Evolutionary conservation across 2,113 vertebrate genomes (phyloP).

Genomic region (Centropus bengalensis): DNA sequence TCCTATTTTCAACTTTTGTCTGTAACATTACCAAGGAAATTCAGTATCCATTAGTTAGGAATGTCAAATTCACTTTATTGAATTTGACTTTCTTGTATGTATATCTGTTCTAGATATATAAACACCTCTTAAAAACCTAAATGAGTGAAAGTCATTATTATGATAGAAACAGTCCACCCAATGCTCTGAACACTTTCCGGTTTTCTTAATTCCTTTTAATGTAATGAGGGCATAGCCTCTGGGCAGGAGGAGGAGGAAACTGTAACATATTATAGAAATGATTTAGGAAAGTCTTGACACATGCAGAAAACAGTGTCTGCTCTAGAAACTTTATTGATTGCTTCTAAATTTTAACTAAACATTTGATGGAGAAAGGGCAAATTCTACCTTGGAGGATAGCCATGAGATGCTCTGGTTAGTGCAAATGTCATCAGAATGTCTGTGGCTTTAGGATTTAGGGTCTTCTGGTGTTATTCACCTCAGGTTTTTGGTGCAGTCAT

Average conservation of each 20-base stretch:
- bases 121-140: background rate
- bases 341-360: constrained; percentile 4
- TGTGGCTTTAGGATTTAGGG: background rate
- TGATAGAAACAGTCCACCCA: background rate
- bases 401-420: background rate
- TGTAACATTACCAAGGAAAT: constrained; percentile 15
- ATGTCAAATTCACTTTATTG: background rate
- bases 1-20: constrained; percentile 41
- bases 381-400: background rate
- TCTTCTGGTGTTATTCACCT: background rate
- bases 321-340: constrained; percentile 8
- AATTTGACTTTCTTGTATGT: background rate
- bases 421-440: background rate
- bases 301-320: background rate
- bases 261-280: background rate
- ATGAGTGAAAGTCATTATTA: background rate
- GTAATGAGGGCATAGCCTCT: background rate
- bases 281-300: background rate
- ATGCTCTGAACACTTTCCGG: background rate
- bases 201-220: background rate
- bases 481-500: background rate
- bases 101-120: background rate
- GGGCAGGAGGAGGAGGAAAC: background rate
- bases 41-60: background rate
- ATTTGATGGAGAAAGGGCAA: background rate